Conservation (phyloP, 2,113 vertebrate species). For the Salvelinus namaycush region DNA sequence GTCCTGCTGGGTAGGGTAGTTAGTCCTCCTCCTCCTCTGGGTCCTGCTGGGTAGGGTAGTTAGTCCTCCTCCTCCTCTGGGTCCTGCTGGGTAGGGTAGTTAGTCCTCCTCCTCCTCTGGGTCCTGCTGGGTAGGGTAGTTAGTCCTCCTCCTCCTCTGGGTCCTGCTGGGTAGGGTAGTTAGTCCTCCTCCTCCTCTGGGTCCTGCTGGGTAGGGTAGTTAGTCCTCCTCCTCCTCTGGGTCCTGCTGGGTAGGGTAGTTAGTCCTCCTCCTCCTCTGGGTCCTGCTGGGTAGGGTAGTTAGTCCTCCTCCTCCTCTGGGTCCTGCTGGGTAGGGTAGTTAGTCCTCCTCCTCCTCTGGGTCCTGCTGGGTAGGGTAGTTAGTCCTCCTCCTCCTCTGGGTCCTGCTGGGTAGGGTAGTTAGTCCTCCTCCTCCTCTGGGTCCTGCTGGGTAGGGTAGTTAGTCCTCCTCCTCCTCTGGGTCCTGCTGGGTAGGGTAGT, state of each 20-base stretch:
- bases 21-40: too few species aligned
- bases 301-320: not conserved
- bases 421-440: too few species aligned
- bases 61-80: not conserved
- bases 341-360: not conserved
- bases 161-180: too few species aligned
- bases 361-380: not conserved
- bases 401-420: not conserved
- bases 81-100: too few species aligned
- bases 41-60: not conserved
- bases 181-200: too few species aligned
- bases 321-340: not conserved
- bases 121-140: too few species aligned
- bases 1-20: not conserved
- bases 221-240: not conserved
- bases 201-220: not conserved
- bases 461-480: too few species aligned
- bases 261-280: not conserved
- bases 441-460: not conserved
- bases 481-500: not conserved
- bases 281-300: not conserved
- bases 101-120: too few species aligned
- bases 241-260: not conserved
- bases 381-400: not conserved
- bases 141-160: too few species aligned